Evolutionary conservation across 2,797 vertebrate genomes (phyloP).

Genomic region (Diglossa cyanea): DNA sequence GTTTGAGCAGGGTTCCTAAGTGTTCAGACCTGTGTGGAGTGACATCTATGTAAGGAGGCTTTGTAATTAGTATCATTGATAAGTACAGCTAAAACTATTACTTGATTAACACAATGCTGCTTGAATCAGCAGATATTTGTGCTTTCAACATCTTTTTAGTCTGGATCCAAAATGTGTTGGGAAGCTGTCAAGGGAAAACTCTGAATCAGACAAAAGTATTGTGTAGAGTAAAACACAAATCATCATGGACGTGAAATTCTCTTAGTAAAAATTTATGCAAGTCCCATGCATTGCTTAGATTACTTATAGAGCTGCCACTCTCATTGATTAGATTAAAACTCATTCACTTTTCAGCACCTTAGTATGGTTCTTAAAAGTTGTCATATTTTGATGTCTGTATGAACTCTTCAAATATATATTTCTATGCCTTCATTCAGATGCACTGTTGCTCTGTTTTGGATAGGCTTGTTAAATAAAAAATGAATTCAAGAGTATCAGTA

Average conservation of each 20-base stretch:
- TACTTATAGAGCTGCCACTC: background rate
- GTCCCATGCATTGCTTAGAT: background rate
- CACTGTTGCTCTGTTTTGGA: background rate
- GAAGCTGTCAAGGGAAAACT: background rate
- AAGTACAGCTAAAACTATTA: background rate
- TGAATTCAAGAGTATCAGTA: background rate
- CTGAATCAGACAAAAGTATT: background rate
- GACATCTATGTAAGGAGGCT: background rate
- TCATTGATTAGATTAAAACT: background rate
- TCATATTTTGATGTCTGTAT: background rate
- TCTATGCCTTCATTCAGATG: background rate
- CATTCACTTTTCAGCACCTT: background rate
- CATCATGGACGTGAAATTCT: background rate
- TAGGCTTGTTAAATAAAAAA: background rate
- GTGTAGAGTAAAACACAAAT: background rate
- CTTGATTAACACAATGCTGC: background rate
- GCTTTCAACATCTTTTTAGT: background rate
- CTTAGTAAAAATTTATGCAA: background rate
- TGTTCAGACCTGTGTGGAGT: background rate
- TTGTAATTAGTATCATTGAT: background rate
- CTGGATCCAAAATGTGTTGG: background rate
- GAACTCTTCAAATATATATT: background rate
- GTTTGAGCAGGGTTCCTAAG: background rate
- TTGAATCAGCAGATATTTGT: background rate
- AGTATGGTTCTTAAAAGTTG: background rate